A percentile compares a stretch with the other conserved stretches of the same genome.
Evolutionary conservation across 2,888 invertebrate genomes (phyloP).

Genomic region (Prionchulus punctatus): DNA sequence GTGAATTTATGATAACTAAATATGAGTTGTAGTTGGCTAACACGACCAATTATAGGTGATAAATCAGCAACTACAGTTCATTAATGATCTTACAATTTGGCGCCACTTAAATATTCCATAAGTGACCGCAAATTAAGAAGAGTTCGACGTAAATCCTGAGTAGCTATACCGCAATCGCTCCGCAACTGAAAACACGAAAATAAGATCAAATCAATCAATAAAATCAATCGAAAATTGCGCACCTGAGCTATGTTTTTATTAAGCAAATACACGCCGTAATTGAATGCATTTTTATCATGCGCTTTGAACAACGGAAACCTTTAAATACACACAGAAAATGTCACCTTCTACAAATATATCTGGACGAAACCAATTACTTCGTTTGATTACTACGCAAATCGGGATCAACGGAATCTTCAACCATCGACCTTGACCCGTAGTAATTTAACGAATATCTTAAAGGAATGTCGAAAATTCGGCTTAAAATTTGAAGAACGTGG

Average conservation of each 20-base stretch:
- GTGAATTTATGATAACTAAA: too few relatives aligned
- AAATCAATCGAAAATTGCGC: constrained; percentile 9
- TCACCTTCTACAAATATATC: not conserved
- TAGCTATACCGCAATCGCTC: constrained; percentile 48
- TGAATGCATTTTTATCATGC: constrained; percentile 59
- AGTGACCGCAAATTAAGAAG: constrained; percentile 54
- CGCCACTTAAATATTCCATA: constrained; percentile 31
- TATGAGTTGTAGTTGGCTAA: too few relatives aligned
- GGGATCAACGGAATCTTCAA: constrained; percentile 58
- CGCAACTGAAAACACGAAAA: not conserved
- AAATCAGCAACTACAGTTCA: too few relatives aligned
- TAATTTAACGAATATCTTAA: constrained; percentile 63
- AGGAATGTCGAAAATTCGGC: constrained; percentile 65
- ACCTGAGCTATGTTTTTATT: constrained; percentile 84
- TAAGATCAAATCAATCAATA: not conserved
- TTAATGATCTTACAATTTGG: not conserved
- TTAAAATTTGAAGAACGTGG: constrained; percentile 62
- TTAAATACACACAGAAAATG: constrained; percentile 20
- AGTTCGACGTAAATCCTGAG: constrained; percentile 57
- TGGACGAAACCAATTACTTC: constrained; percentile 36
- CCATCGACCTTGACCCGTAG: constrained; percentile 62
- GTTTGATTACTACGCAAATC: constrained; percentile 45
- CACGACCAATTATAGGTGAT: too few relatives aligned
- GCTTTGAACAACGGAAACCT: constrained; percentile 71
- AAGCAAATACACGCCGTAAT: constrained; percentile 72